Evolutionary conservation across 2,888 invertebrate species (phyloP), one percentile per base, ranked within the genome.

Genomic region (Brassicogethes aeneus): DNA sequence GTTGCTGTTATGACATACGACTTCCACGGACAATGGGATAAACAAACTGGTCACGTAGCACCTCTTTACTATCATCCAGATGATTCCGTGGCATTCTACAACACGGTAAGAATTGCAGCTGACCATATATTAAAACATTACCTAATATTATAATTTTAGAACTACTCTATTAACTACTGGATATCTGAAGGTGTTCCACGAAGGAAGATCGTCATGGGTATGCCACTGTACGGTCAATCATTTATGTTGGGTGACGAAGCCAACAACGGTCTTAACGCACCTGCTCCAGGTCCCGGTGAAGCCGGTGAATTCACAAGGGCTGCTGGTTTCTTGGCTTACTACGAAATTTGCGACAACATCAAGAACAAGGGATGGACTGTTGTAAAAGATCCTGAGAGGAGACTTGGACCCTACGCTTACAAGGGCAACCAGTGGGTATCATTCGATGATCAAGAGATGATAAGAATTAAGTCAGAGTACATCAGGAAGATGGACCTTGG

Each of bases 1-100:
- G 85, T 92, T 36, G 86, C 90, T 1, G 88, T 92, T 0, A 92
- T 92, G 92, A 84, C 89, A 0, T 92, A 92, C 56, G 92, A 92
- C 60, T 90, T 82, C 69, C 90, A 91, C 53, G 91, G 91, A 0
- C 89, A 89, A 56, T 92, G 91, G 91, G 91, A 91, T 56, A 88
- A 87, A 61, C 84, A 84, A 62, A 92, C 91, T 1, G 92, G 91
- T 0, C 92, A 92, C 57, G 86, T 91, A 0, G 87, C 91, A 1
- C 92, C 91, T 0, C 65, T 92, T 31, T 89, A 80, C 53, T 76
- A 83, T 57, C 88, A 90, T 60, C 83, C 85, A 2, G 82, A 87
- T 34, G 90, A 90, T 58, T 87, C 85, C 45, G 80, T 77, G 40
- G 77, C 79, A 32, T 88, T 82, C 61, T 91, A 88, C 61, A 92